These are phyloP conservation scores for Diarsia brunnea DNA, from an alignment of 2,888 invertebrate species.

Conservation along the genomic window DNA sequence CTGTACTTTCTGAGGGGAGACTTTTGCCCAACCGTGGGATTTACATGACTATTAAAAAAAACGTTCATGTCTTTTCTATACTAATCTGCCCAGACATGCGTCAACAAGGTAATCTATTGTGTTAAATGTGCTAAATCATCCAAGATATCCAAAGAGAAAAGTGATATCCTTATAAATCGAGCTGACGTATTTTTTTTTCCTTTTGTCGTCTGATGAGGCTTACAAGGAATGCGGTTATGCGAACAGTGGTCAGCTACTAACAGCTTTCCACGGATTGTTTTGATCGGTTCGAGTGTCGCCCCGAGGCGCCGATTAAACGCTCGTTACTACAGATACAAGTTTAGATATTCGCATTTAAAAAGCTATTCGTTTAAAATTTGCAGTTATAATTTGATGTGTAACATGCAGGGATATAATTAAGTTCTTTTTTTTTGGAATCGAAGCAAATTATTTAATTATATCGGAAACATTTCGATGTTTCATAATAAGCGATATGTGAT, in stretches of 20 bases:
- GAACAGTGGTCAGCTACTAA: slow-evolving; percentile 72
- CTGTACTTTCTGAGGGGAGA: too few species aligned
- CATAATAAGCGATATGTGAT: slow-evolving; percentile 64
- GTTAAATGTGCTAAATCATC: slow-evolving; percentile 19
- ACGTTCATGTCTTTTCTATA: neutral
- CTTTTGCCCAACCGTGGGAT: neutral
- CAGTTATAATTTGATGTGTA: slow-evolving; percentile 65
- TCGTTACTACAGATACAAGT: slow-evolving; percentile 74
- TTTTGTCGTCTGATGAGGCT: slow-evolving; percentile 71
- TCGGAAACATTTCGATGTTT: slow-evolving; percentile 45
- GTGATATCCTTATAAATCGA: slow-evolving; percentile 38
- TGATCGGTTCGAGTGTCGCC: slow-evolving; percentile 75
- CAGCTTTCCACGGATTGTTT: slow-evolving; percentile 82
- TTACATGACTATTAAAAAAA: neutral
- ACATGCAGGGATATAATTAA: slow-evolving; percentile 58
- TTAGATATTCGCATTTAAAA: slow-evolving; percentile 71
- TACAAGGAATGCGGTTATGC: slow-evolving; percentile 81
- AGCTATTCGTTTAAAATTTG: slow-evolving; percentile 70
- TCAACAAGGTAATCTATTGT: neutral
- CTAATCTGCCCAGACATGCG: slow-evolving; percentile 1
- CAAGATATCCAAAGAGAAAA: slow-evolving; percentile 33
- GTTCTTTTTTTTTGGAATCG: slow-evolving; percentile 35
- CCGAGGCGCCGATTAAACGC: slow-evolving; percentile 76
- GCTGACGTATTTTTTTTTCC: slow-evolving; percentile 70
- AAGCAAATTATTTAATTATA: slow-evolving; percentile 57